Evolutionary conservation across 2,113 vertebrate genomes (phyloP).

Genomic region (Leptosomus discolor): DNA sequence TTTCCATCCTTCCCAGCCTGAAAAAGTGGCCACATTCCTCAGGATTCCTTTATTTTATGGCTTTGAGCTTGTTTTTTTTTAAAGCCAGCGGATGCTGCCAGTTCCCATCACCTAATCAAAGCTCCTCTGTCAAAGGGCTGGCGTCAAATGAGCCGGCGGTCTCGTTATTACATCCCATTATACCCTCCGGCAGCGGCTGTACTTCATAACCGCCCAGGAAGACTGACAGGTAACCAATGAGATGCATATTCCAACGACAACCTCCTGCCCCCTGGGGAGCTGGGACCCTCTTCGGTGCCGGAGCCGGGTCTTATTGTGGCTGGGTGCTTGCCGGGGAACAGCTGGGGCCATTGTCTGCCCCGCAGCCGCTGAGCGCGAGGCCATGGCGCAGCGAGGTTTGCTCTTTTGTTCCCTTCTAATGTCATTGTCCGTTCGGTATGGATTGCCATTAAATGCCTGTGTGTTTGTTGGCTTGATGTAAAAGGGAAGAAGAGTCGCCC

Average conservation of each 20-base stretch:
- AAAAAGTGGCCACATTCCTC: background rate
- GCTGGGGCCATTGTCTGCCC: slow-evolving; percentile 47
- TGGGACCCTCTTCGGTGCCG: background rate
- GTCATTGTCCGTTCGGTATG: background rate
- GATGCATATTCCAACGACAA: slow-evolving; percentile 24
- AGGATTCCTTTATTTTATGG: background rate
- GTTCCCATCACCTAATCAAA: slow-evolving; percentile 44
- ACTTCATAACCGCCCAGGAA: slow-evolving; percentile 14
- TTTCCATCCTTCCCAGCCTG: background rate
- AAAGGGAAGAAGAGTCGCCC: background rate
- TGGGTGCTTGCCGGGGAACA: background rate
- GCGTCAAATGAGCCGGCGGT: background rate
- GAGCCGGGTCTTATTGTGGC: background rate
- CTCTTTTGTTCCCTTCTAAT: slow-evolving; percentile 56
- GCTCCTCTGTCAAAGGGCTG: background rate
- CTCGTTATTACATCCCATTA: slow-evolving; percentile 49
- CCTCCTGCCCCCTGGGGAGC: background rate
- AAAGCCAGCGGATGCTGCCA: background rate
- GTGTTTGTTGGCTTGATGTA: background rate
- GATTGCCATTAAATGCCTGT: background rate
- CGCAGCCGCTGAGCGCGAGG: background rate
- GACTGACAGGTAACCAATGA: slow-evolving; percentile 68
- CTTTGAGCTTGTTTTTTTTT: background rate
- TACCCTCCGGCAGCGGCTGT: slow-evolving; percentile 6
- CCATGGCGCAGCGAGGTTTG: slow-evolving; percentile 57